phyloP scores from a whole-genome alignment of 2,888 invertebrate species.

The Chrysolina oricalcia region DNA sequence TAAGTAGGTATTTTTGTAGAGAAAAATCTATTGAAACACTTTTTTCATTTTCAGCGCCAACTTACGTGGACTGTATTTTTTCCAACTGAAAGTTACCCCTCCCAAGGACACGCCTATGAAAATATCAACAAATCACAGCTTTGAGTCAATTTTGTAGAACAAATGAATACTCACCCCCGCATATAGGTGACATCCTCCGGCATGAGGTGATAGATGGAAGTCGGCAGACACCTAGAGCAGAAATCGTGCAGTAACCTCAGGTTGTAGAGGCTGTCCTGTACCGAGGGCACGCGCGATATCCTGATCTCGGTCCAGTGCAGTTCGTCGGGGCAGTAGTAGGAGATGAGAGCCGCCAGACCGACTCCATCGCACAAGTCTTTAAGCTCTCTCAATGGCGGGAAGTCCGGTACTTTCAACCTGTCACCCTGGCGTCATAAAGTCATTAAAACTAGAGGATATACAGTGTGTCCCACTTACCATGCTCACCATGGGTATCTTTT shows the following conservation, averaged over 20 bases:
- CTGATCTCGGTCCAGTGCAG: constrained; percentile 82
- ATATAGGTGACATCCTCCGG: constrained; percentile 97
- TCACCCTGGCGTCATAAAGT: constrained; percentile 73
- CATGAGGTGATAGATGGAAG: constrained; percentile 92
- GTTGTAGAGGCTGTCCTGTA: constrained; percentile 94
- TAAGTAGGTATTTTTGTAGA: no score
- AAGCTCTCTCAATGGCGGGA: constrained; percentile 84
- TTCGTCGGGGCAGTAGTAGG: constrained; percentile 91
- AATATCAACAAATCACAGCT: no score
- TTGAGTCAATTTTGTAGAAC: background rate
- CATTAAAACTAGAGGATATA: constrained; percentile 7
- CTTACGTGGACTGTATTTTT: no score
- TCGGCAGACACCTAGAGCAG: constrained; percentile 88
- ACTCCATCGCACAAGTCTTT: constrained; percentile 94
- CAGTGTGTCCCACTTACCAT: no score
- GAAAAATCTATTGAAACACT: no score
- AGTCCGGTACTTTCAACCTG: constrained; percentile 73
- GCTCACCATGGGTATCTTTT: no score
- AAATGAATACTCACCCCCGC: constrained; percentile 83
- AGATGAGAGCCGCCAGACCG: constrained; percentile 88
- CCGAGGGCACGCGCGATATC: constrained; percentile 80
- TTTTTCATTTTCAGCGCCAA: no score
- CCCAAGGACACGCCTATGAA: no score
- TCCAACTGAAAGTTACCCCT: no score
- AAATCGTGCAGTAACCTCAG: constrained; percentile 91